These are phyloP conservation scores for Eucera pruinosa DNA, from an alignment of 2,888 invertebrate species.

Conservation along the genomic window DNA sequence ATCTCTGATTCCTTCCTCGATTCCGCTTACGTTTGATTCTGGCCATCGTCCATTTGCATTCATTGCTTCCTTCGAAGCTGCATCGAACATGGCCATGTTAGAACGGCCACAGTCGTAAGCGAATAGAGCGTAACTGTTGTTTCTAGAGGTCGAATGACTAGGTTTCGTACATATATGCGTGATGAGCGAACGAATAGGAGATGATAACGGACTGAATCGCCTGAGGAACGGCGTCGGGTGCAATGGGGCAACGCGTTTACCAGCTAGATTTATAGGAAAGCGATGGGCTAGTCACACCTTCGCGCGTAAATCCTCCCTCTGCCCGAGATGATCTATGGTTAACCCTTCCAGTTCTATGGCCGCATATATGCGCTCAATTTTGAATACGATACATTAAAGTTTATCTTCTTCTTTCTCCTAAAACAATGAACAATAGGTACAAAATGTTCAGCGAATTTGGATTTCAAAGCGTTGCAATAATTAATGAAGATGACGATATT, in stretches of 20 bases:
- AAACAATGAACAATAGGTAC: no score
- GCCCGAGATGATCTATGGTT: constrained; percentile 26
- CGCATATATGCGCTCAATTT: no score
- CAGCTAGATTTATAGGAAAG: constrained; percentile 54
- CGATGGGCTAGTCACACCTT: constrained; percentile 42
- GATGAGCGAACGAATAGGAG: constrained; percentile 31
- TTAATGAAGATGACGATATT: no score
- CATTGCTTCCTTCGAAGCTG: constrained; percentile 36
- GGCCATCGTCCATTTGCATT: constrained; percentile 51
- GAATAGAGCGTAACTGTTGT: constrained; percentile 27
- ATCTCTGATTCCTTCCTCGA: constrained; percentile 44
- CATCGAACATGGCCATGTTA: constrained; percentile 1
- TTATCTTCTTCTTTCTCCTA: no score
- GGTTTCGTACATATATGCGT: constrained; percentile 1
- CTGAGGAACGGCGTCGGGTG: constrained; percentile 31
- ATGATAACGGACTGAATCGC: constrained; percentile 54
- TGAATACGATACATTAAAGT: no score
- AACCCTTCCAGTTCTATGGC: no score
- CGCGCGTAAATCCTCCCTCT: constrained; percentile 41
- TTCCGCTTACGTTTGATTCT: neutral
- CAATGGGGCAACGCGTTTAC: constrained; percentile 21
- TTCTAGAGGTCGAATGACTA: constrained; percentile 27
- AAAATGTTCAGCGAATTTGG: no score
- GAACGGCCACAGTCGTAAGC: neutral
- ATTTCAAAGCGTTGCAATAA: no score